Evolutionary conservation across 2,797 vertebrate genomes (phyloP), one percentile per base, ranked within the genome.

Genomic region (Propithecus deckenii): DNA sequence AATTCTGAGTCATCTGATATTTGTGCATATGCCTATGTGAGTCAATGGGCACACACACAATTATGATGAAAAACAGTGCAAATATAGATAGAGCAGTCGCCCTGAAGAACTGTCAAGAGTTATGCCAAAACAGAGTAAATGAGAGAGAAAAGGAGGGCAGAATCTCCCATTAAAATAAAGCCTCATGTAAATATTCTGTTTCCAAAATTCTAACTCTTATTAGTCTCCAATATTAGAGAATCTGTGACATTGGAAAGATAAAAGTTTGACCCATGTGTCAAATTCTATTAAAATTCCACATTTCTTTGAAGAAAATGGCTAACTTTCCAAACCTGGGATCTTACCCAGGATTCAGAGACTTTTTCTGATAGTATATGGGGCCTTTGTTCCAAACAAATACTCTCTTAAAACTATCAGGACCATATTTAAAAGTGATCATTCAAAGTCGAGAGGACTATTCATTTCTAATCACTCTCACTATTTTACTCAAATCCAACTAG

Each of bases 221-320:
- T 80, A 72, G 0, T 88, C 13, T 92, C 57, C 5, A 63, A 30
- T 79, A 80, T 57, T 85, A 80, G 1, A 35, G 41, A 94, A 75
- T 59, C 25, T 80, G 3, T 50, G 59, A 52, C 35, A 93, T 41
- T 17, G 14, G 59, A 65, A 92, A 93, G 15, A 84, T 75, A 30
- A 86, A 87, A 71, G 38, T 85, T 93, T 65, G 12, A 17, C 4
- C 23, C 9, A 30, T n/a, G n/a, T 52, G 22, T 79, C 38, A 93
- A 94, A 93, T 91, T 78, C 30, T 93, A 87, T 72, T 78, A 96
- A 85, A 96, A 88, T 9, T 69, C 48, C 67, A 74, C 13, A 86
- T 85, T 86, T 4, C 14, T 96, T 95, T 87, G 0, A 30, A 55
- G 25, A 83, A 93, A 84, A 57, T 59, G 5, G 20, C 2, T 92